phyloP scores from a whole-genome alignment of 2,797 vertebrate genomes.

The Presbytis comata region DNA sequence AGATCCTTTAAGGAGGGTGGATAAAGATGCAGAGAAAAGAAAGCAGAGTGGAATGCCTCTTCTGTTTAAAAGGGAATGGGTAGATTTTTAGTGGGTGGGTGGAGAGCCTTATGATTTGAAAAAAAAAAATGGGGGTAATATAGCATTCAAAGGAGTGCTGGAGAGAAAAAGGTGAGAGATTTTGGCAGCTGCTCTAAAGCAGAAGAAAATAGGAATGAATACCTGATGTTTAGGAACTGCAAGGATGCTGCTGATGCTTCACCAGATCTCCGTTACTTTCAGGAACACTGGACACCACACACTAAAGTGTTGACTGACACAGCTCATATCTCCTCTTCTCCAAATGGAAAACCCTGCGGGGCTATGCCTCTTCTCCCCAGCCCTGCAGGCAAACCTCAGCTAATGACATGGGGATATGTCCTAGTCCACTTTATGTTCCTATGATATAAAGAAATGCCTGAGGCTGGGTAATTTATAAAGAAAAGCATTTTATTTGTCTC shows the following conservation, averaged over 20 bases:
- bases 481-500: background rate
- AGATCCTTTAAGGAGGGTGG: background rate
- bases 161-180: background rate
- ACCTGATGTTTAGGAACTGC: background rate
- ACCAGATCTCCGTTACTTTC: no score
- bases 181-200: background rate
- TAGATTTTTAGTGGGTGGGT: background rate
- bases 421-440: no score
- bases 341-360: background rate
- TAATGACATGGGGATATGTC: accelerated
- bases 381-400: background rate
- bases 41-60: no score
- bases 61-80: background rate
- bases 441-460: no score
- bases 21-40: background rate
- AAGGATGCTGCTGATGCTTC: background rate
- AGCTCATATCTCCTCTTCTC: background rate
- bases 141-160: background rate
- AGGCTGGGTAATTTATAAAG: background rate
- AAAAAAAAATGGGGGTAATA: background rate
- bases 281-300: background rate
- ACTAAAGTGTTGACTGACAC: background rate
- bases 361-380: background rate
- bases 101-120: background rate
- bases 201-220: background rate